Base-by-base conservation (phyloP, 2,888 invertebrate genomes). In the Oscheius sp. region DNA sequence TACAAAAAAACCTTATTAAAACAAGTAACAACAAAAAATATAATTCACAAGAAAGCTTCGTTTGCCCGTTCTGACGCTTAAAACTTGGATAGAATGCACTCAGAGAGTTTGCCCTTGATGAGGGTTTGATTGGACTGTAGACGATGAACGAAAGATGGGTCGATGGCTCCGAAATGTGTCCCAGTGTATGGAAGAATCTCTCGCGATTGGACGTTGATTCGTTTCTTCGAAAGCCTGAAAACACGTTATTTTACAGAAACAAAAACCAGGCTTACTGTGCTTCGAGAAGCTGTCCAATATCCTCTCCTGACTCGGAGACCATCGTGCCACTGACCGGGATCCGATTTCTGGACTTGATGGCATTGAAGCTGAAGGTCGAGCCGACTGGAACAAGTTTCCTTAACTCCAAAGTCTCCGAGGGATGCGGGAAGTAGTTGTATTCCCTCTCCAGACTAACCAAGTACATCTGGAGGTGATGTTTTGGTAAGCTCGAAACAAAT, bases 371-470 rank as follows among this genome's bases (percentile, higher is more conserved):
- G 11, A 58, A 21, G 11, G 9, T 29, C 0, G 48, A 37, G 11
- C 58, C 70, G 11, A 11, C 33, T 10, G 70, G 58, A 3, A 70
- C 21, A 2, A 70, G 10, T 37, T 70, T 32, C 21, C 33, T 42
- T 32, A 70, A 11, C 29, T 21, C 33, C 21, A 13, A 21, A n/a
- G 58, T 58, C 48, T 70, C 70, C 33, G 59, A 47, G 9, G 70
- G 70, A 47, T 70, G 70, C 1, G 70, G 70, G 47, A 70, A 70
- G n/a, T 70, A 70, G 11, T 1, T 13, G 48, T 21, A 70, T 10
- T 48, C 48, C 9, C 58, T 29, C 21, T 70, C 58, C 47, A 70
- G 13, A n/a, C 58, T 57, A 9, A 70, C 48, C 29, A 59, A 58
- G 32, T 70, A 70, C 7, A 66, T 37, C 66, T 66, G 35, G 29